These are phyloP conservation scores for Agonopterix alstromeriana DNA, from an alignment of 2,888 invertebrate species.

Conservation along the genomic window DNA sequence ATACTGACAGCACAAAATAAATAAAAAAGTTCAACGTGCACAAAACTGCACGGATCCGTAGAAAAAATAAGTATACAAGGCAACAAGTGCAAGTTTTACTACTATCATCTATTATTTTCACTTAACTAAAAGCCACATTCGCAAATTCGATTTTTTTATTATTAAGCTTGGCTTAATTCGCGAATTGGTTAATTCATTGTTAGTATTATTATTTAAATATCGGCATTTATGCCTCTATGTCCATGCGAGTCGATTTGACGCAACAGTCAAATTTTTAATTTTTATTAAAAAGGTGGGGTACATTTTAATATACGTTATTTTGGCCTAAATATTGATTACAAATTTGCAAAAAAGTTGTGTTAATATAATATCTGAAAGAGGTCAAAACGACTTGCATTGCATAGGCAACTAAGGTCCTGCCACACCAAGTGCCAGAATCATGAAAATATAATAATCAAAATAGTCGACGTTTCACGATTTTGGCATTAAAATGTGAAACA, in stretches of 20 bases:
- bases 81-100: conserved; percentile 74
- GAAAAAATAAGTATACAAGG: conserved; percentile 71
- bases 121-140: conserved; percentile 66
- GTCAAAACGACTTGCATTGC: conserved; percentile 40
- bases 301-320: conserved; percentile 16
- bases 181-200: conserved; percentile 65
- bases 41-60: conserved; percentile 54
- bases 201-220: conserved; percentile 54
- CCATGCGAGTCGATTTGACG: conserved; percentile 36
- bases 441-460: no score
- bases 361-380: conserved; percentile 17
- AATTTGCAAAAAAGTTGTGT: conserved; percentile 22
- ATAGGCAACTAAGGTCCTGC: conserved; percentile 16
- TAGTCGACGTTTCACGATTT: conserved; percentile 13
- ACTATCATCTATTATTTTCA: conserved; percentile 60
- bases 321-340: conserved; percentile 26
- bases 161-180: conserved; percentile 71
- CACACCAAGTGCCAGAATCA: background rate
- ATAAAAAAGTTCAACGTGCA: conserved; percentile 47
- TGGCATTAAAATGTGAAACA: conserved; percentile 8
- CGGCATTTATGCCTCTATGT: conserved; percentile 28
- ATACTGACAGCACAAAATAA: conserved; percentile 62
- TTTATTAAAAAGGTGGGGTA: conserved; percentile 13
- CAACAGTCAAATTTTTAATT: conserved; percentile 4
- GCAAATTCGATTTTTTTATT: conserved; percentile 48